Evolutionary conservation across 2,113 vertebrate species (phyloP), one percentile per base, ranked within the genome.

Genomic region (Australoheros scitulus): DNA sequence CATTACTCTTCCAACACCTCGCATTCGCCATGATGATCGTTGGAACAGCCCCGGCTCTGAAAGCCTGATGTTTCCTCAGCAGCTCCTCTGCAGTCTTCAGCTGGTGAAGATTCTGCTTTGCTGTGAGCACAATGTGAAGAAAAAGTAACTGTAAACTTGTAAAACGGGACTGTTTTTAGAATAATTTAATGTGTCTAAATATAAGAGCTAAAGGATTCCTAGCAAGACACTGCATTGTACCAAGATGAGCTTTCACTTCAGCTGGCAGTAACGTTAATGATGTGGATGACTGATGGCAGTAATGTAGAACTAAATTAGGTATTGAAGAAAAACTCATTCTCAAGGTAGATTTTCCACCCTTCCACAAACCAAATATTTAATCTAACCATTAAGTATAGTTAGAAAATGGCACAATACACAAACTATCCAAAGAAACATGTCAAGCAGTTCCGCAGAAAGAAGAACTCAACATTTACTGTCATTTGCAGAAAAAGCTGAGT

Each of bases 401-500:
- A 22, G 9, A 22, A 72, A 72, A 52, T 72, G 11, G 11, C 68
- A 55, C 52, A 72, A 55, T 72, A 55, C 8, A 72, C 26, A 24
- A 32, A 70, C 29, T 52, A 52, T 7, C 15, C 13, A 50, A 34
- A 70, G 11, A 79, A 74, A 11, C 36, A 47, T 47, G 22, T 11
- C 38, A 3, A 59, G 26, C 22, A n/a, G 11, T 18, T 77, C 8
- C 7, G 13, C 4, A 2, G 14, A 63, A 10, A 47, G 8, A 82
- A 61, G 20, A 32, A 43, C 3, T 84, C 43, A 50, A 47, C 18
- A 52, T 52, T 52, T 52, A 26, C 29, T 34, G 15, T 64, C 14
- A 29, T 57, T 13, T 76, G 78, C 70, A 75, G 59, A 76, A 60
- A 79, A 60, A 81, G 72, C 41, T 55, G 29, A 6, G 50, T 58